Conservation (phyloP, 2,113 vertebrate genomes). For the Barnardius zonarius region DNA sequence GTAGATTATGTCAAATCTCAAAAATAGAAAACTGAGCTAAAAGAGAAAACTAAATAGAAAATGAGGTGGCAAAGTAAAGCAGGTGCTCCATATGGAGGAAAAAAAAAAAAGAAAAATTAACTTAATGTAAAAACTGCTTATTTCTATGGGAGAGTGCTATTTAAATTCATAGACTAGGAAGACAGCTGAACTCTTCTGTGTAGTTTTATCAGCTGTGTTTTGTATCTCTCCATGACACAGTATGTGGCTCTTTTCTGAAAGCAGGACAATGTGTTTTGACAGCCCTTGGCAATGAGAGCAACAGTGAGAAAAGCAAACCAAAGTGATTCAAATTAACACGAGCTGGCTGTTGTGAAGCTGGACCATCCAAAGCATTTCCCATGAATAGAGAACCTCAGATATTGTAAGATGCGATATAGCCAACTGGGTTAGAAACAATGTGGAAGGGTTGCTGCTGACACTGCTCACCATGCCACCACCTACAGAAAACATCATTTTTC, state of each 20-base stretch:
- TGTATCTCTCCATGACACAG: constrained; percentile 37
- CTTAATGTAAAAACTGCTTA: neutral
- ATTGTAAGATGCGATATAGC: neutral
- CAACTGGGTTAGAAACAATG: neutral
- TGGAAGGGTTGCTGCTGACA: neutral
- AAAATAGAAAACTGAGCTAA: neutral
- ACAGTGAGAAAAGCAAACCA: constrained; percentile 39
- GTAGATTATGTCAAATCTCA: neutral
- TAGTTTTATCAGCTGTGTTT: constrained; percentile 47
- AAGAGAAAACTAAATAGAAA: neutral
- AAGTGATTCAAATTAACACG: neutral
- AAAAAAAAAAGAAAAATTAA: constrained; percentile 11
- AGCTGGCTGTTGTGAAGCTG: neutral
- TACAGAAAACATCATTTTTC: neutral
- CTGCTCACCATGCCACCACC: neutral
- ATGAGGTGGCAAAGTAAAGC: neutral
- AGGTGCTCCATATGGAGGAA: neutral
- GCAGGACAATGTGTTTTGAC: constrained; percentile 50
- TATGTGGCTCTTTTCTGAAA: constrained; percentile 42
- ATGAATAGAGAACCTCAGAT: neutral
- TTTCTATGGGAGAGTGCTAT: neutral
- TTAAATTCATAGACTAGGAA: constrained; percentile 1
- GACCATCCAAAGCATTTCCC: neutral
- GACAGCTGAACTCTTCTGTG: constrained; percentile 23
- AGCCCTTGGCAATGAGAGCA: constrained; percentile 43